phyloP scores from a whole-genome alignment of 2,888 invertebrate species.

The Aphodius granarius region DNA sequence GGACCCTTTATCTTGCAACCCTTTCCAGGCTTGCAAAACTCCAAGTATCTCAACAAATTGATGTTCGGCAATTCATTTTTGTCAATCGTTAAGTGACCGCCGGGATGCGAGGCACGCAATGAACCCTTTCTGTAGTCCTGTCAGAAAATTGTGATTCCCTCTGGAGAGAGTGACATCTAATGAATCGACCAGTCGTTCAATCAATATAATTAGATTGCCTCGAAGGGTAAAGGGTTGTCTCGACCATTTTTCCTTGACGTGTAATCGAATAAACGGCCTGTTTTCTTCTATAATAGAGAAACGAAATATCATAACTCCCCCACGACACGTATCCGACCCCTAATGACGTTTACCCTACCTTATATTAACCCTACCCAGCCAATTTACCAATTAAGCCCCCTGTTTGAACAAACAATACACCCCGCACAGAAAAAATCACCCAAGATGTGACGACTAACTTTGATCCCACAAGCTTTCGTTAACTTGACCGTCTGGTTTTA shows the following conservation, averaged over 20 bases:
- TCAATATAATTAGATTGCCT: slow-evolving; percentile 57
- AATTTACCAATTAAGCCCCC: background rate
- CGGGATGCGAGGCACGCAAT: background rate
- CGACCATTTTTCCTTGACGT: slow-evolving; percentile 31
- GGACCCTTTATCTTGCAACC: slow-evolving; percentile 54
- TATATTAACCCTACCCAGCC: background rate
- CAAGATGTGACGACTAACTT: slow-evolving; percentile 22
- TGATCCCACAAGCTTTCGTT: slow-evolving; percentile 32
- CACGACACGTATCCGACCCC: background rate
- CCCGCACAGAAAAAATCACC: background rate
- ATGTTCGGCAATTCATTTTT: background rate
- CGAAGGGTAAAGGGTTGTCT: slow-evolving; percentile 48
- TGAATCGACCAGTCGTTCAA: slow-evolving; percentile 57
- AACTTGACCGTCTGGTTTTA: slow-evolving; percentile 29
- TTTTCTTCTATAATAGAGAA: slow-evolving; percentile 28
- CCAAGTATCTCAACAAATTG: slow-evolving; percentile 17
- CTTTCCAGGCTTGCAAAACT: slow-evolving; percentile 43
- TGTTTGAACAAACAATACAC: background rate
- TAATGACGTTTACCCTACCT: background rate
- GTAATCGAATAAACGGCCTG: slow-evolving; percentile 34
- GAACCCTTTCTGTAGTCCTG: slow-evolving; percentile 22
- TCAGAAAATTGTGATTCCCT: slow-evolving; percentile 40
- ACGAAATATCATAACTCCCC: slow-evolving; percentile 44
- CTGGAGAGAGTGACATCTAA: slow-evolving; percentile 53
- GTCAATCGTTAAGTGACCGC: background rate